phyloP scores from a whole-genome alignment of 2,888 invertebrate genomes.

The Scelioninae gen. 2 region DNA sequence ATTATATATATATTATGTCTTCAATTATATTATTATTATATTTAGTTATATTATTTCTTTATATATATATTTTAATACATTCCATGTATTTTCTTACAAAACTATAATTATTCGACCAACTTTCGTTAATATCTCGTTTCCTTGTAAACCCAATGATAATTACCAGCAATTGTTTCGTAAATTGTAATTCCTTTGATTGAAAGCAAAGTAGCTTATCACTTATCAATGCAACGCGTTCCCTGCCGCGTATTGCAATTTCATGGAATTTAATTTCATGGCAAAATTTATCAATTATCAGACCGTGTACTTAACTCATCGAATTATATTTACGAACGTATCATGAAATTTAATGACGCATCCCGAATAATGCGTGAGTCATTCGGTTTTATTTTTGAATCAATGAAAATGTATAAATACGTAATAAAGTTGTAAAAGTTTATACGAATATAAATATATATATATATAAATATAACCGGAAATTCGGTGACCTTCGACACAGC shows the following conservation, averaged over 20 bases:
- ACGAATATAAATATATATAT: conserved; percentile 5
- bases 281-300: background rate
- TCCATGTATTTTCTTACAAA: too few species aligned
- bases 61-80: too few species aligned
- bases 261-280: background rate
- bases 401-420: conserved; percentile 15
- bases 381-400: conserved; percentile 13
- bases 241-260: background rate
- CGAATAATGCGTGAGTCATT: conserved; percentile 8
- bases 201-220: too few species aligned
- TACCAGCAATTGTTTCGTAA: too few species aligned
- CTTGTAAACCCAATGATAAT: too few species aligned
- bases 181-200: too few species aligned
- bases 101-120: too few species aligned
- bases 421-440: conserved; percentile 7
- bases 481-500: conserved; percentile 41
- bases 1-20: too few species aligned
- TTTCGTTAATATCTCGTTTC: too few species aligned
- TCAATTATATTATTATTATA: too few species aligned
- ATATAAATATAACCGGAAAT: conserved; percentile 43
- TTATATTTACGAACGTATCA: conserved; percentile 9
- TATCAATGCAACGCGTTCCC: too few species aligned
- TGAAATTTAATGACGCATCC: conserved; percentile 2
- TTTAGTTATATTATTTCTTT: too few species aligned
- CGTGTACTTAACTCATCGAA: background rate